phyloP scores from a whole-genome alignment of 2,113 vertebrate genomes.

The Typhlomys cinereus region DNA sequence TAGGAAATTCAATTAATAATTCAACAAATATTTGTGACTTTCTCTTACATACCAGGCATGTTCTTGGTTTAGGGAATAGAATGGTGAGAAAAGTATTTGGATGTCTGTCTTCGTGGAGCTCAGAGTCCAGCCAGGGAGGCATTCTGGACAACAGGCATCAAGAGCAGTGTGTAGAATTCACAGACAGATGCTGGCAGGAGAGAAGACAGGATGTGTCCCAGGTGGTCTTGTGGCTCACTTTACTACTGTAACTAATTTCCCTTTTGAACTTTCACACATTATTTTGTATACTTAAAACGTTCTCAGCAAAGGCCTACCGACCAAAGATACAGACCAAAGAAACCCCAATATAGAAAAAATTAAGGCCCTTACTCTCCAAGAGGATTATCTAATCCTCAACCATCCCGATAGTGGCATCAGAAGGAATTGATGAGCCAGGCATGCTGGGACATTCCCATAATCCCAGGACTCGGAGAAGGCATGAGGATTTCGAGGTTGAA shows the following conservation, averaged over 20 bases:
- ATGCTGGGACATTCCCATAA: background rate
- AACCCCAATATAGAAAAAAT: background rate
- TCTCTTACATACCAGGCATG: background rate
- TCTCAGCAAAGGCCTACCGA: background rate
- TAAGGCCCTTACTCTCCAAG: background rate
- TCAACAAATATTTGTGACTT: background rate
- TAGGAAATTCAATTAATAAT: constrained; percentile 10
- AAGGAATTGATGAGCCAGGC: background rate
- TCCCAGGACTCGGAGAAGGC: background rate
- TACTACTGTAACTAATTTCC: constrained; percentile 39
- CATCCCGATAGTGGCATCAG: background rate
- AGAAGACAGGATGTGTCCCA: constrained; percentile 22
- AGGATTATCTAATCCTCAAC: background rate
- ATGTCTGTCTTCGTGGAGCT: background rate
- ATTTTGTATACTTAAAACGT: constrained; percentile 23
- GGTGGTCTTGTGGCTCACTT: background rate
- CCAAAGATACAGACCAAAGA: too few species aligned
- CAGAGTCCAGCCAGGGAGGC: background rate
- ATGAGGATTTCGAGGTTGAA: background rate
- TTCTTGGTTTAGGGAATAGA: constrained; percentile 1
- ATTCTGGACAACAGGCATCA: background rate
- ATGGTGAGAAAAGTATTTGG: background rate
- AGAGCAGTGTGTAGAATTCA: background rate
- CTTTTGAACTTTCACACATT: background rate
- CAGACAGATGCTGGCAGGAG: background rate